A percentile compares a stretch with the other conserved stretches of the same genome.
Conservation (phyloP, 2,797 vertebrate species). For the Notamacropus eugenii region DNA sequence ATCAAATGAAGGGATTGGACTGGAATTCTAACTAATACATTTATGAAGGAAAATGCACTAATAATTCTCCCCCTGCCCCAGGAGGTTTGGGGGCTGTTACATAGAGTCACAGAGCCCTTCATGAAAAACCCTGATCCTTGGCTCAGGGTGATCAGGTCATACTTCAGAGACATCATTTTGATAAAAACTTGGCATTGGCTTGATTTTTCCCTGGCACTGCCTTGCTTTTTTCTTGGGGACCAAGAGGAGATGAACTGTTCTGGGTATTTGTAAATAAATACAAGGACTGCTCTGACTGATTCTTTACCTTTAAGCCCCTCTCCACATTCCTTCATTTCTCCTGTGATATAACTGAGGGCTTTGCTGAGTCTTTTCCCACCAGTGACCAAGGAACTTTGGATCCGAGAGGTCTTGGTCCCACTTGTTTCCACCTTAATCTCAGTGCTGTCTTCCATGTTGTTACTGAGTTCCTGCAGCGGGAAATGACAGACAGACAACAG, state of each 20-base stretch:
- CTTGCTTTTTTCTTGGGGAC: not conserved
- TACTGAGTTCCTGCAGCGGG: constrained; percentile 61
- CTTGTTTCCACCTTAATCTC: constrained; percentile 77
- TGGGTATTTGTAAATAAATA: not conserved
- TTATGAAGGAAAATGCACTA: not conserved
- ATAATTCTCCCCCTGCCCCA: not conserved
- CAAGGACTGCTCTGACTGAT: not conserved
- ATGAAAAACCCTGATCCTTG: not conserved
- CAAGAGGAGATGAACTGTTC: rapidly evolving
- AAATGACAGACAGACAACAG: not conserved
- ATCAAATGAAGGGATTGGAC: not conserved
- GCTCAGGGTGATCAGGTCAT: not conserved
- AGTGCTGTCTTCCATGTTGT: constrained; percentile 80
- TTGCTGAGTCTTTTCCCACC: constrained; percentile 82
- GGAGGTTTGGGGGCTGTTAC: not conserved
- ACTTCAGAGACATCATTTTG: not conserved
- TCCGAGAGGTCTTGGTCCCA: constrained; percentile 58
- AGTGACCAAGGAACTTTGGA: constrained; percentile 65
- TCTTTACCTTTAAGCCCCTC: constrained; percentile 93
- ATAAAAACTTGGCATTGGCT: no score
- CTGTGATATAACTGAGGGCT: constrained; percentile 89
- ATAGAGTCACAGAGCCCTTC: not conserved
- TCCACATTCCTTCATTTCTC: constrained; percentile 93
- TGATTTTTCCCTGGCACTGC: rapidly evolving
- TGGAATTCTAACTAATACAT: not conserved